A percentile compares a stretch with the other conserved stretches of the same genome.
These are phyloP conservation scores for Automeris io DNA, from an alignment of 2,888 invertebrate species.

Conservation along the genomic window DNA sequence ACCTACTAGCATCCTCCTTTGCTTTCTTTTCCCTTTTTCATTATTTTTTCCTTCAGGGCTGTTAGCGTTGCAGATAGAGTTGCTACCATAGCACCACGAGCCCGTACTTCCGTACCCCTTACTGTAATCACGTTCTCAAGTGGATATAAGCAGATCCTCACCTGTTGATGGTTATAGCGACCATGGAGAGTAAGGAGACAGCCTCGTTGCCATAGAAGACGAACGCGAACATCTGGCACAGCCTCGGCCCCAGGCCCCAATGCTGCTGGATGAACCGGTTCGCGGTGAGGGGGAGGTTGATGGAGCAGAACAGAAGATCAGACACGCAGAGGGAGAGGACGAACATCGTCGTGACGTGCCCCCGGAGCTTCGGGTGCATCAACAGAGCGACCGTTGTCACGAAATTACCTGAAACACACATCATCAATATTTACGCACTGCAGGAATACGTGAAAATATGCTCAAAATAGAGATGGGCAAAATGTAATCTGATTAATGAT, in stretches of 20 bases:
- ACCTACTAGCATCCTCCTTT: too few species aligned
- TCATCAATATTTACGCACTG: neutral
- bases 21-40: too few species aligned
- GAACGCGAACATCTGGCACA: conserved; percentile 91
- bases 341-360: conserved; percentile 92
- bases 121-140: too few species aligned
- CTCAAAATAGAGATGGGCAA: too few species aligned
- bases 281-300: conserved; percentile 90
- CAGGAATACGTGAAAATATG: too few species aligned
- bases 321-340: conserved; percentile 91
- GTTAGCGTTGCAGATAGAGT: too few species aligned
- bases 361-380: conserved; percentile 85
- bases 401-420: conserved; percentile 83
- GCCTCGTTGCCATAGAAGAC: conserved; percentile 94
- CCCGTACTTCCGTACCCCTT: too few species aligned
- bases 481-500: too few species aligned
- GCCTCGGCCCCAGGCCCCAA: conserved; percentile 86
- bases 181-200: conserved; percentile 91
- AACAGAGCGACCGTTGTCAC: conserved; percentile 88
- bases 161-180: conserved; percentile 93
- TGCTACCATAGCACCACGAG: too few species aligned
- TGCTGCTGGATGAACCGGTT: conserved; percentile 87
- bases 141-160: conserved; percentile 43
- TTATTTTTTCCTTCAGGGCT: too few species aligned
- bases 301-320: conserved; percentile 89